These are phyloP conservation scores for Falco peregrinus DNA, from an alignment of 2,797 vertebrate species.

Conservation along the genomic window DNA sequence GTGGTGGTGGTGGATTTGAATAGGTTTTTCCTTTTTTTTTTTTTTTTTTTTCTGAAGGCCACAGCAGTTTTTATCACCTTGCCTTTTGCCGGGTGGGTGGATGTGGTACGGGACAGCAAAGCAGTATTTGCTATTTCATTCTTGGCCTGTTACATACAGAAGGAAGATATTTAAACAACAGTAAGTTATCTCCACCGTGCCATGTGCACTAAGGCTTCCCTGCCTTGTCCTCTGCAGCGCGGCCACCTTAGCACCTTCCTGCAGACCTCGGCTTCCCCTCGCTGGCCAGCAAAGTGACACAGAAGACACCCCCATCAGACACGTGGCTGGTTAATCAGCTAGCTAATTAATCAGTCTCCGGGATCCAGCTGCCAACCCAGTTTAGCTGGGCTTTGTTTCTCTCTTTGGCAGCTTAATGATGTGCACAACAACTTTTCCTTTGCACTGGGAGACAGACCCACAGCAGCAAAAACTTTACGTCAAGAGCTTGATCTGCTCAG, in stretches of 20 bases:
- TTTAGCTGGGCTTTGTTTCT: neutral
- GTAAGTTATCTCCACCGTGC: neutral
- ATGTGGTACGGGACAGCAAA: neutral
- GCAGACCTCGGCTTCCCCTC: neutral
- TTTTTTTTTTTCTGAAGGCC: neutral
- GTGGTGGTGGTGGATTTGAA: neutral
- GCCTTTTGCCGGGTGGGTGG: neutral
- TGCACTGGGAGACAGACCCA: neutral
- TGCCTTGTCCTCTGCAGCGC: neutral
- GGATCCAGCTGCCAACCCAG: neutral
- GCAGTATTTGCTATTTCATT: neutral
- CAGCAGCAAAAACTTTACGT: neutral
- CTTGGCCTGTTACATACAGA: neutral
- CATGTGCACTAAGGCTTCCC: fast-evolving
- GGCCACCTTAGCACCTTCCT: neutral
- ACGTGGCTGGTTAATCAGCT: neutral
- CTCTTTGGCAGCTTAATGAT: neutral
- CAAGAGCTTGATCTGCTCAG: neutral
- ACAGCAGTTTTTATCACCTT: neutral
- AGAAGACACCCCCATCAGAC: neutral
- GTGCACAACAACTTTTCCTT: neutral
- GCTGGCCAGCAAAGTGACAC: fast-evolving
- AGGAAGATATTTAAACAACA: neutral
- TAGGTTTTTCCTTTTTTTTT: fast-evolving
- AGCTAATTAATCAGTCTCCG: neutral